Base-by-base conservation (phyloP, 2,888 invertebrate species). In the Patella pellucida region DNA sequence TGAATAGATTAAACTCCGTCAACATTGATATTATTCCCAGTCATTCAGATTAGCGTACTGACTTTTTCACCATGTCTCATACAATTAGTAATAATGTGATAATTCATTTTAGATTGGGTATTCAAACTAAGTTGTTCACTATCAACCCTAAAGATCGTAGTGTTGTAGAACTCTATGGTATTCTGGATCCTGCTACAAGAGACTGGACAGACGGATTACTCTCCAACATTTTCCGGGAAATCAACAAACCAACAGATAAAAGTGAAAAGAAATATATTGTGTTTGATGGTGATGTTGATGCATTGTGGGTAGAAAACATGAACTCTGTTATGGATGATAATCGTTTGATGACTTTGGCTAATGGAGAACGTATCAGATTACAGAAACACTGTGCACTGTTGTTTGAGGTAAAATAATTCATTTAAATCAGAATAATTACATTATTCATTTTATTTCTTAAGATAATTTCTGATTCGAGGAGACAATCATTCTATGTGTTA, bases 291-390 rank as follows among this genome's bases (percentile, higher is more conserved):
- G 97, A 97, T 89, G 96, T 97, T 3, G 97, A 97, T 92, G 96
- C 97, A 0, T 92, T 97, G 67, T 97, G 97, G 97, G 96, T 97
- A 81, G 97, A 97, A 91, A 97, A 97, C 92, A 97, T 97, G 96
- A 97, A 97, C 92, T 96, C 97, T 0, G 97, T 97, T 2, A 97
- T 97, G 97, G 97, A 97, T 88, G 97, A 97, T 91, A 97, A 97
- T 89, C 95, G 95, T 88, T 92, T 97, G 68, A 92, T 97, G 75
- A 97, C 97, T 0, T 92, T 97, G 77, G 96, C 97, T 5, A 97
- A 97, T 90, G 97, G 97, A 75, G 96, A 97, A 92, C 93, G 96
- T 79, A 96, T 97, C 80, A 93, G 96, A 78, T 92, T 97, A 76
- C 95, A 95, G 86, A 94, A 94, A 78, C 94, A 96, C 90, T 95